These are phyloP conservation scores for Phataginus tetradactyla DNA, from an alignment of 2,797 vertebrate genomes.

Conservation along the genomic window DNA sequence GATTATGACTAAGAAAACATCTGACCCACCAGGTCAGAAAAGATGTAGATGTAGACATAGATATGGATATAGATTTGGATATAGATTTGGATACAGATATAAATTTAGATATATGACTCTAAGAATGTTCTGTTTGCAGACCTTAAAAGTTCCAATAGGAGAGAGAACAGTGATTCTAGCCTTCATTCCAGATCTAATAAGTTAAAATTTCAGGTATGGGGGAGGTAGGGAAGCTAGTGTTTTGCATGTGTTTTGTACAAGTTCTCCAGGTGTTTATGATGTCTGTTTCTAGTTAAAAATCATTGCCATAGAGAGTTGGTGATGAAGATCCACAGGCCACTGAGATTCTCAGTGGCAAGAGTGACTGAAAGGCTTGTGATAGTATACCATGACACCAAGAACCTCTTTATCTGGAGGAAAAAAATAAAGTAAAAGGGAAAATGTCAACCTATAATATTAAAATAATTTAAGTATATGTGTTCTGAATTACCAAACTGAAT, in stretches of 20 bases:
- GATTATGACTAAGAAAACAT: neutral
- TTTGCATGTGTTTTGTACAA: neutral
- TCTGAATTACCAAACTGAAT: conserved; percentile 17
- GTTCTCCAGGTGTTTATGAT: neutral
- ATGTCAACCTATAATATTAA: neutral
- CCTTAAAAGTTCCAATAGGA: neutral
- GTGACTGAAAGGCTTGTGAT: neutral
- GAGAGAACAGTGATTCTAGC: neutral
- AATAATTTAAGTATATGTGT: neutral
- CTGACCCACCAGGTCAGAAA: neutral
- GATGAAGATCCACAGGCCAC: neutral
- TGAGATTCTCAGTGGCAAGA: neutral
- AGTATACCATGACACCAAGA: neutral
- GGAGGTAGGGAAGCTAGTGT: neutral
- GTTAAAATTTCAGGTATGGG: neutral
- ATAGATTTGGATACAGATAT: no score
- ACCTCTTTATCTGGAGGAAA: neutral
- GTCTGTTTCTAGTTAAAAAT: neutral
- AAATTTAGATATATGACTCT: neutral
- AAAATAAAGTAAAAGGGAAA: conserved; percentile 2
- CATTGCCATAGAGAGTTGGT: neutral
- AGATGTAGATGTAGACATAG: neutral
- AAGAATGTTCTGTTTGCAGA: conserved; percentile 17
- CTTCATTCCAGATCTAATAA: conserved; percentile 6
- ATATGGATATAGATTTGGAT: neutral